Percentiles rank a stretch among this genome's conserved stretches.
phyloP scores from a whole-genome alignment of 2,888 invertebrate genomes.

The Nudaria mundana region DNA sequence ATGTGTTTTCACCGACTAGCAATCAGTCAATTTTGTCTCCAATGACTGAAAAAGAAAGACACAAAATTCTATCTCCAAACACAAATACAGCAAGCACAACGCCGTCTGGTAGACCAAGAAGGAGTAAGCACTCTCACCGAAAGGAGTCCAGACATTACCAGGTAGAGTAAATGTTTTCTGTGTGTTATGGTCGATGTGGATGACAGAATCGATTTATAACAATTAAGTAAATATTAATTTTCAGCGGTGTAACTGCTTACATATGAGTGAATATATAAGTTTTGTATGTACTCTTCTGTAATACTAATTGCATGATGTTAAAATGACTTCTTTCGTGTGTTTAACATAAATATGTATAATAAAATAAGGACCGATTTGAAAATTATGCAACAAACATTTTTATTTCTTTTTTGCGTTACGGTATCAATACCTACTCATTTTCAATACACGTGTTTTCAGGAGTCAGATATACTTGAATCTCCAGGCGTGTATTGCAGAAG shows the following conservation, averaged over 20 bases:
- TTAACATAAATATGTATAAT: not conserved
- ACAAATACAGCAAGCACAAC: conserved; percentile 77
- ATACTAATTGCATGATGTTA: conserved; percentile 53
- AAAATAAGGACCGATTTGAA: too few species aligned
- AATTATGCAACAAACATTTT: too few species aligned
- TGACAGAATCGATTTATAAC: too few species aligned
- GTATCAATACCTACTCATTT: too few species aligned
- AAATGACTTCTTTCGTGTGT: conserved; percentile 10
- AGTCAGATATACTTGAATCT: conserved; percentile 92
- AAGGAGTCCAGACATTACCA: conserved; percentile 88
- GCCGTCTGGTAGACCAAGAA: conserved; percentile 79
- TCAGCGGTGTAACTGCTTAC: too few species aligned
- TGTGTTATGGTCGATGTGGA: too few species aligned
- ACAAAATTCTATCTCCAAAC: conserved; percentile 70
- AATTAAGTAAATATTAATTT: too few species aligned
- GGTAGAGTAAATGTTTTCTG: conserved; percentile 60
- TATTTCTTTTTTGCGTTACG: too few species aligned
- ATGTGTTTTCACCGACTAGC: conserved; percentile 71
- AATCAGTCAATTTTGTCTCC: conserved; percentile 72
- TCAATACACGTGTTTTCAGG: too few species aligned
- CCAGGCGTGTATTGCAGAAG: conserved; percentile 91
- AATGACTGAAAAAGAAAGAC: conserved; percentile 62
- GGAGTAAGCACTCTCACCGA: conserved; percentile 80
- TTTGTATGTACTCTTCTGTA: conserved; percentile 23
- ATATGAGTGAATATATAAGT: conserved; percentile 20